Evolutionary conservation across 2,888 invertebrate species (phyloP), one percentile per base, ranked within the genome.

Genomic region (Himalopsyche japonica): DNA sequence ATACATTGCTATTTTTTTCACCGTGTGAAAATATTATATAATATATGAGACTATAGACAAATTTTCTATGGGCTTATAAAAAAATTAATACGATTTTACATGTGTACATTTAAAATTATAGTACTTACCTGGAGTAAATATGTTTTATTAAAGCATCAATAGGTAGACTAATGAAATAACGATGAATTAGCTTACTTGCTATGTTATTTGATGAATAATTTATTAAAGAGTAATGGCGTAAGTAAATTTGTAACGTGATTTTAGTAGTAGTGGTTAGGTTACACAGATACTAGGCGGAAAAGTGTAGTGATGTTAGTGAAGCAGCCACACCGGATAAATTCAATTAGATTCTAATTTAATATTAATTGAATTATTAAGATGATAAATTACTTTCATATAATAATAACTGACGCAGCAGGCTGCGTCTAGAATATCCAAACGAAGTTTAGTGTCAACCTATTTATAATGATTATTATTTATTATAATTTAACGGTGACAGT

Each of bases 281-380:
- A 57, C 57, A 57, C 57, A 10, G 57, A 57, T 24, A 57, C 20
- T 20, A 57, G 57, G 79, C 79, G 27, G 37, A 81, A 30, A 76
- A 64, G 30, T n/a, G n/a, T 20, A 57, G 34, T 32, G 83, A 79
- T 78, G 47, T 48, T 81, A 57, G 83, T 37, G 82, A 77, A 78
- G 76, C 84, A 81, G 83, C 64, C 86, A 76, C 86, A 79, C 83
- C 30, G 83, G 84, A 84, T 86, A 85, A 86, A 86, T 86, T 86
- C 86, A 86, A 86, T 86, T 86, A 86, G 85, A 82, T 83, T 86
- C 85, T 86, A 86, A 86, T 86, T 86, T 85, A 83, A 85, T 86
- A 86, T 86, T 86, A 86, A 86, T 86, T 86, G 85, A 86, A 86
- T 86, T 86, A 86, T 86, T 85, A 85, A 86, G 86, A 86, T 86